Base-by-base conservation (phyloP, 2,113 vertebrate species). In the Piprites chloris region DNA sequence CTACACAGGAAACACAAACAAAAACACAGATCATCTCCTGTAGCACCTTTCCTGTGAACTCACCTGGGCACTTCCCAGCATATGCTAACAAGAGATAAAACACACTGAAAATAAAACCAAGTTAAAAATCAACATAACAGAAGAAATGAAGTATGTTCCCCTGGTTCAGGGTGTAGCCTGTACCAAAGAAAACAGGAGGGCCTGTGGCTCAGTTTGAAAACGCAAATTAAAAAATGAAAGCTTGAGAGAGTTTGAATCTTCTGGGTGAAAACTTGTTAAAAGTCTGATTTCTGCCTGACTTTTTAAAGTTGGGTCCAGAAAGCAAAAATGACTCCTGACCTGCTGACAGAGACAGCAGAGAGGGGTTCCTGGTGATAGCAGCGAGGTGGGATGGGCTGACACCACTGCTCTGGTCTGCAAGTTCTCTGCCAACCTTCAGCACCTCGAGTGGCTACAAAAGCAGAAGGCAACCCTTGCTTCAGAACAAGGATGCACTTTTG, bases 11-110 rank as follows among this genome's bases (percentile, higher is more conserved):
- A 89, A 80, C 33, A 74, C 74, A 92, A 94, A 72, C 53, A 84
- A 37, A 49, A 87, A 83, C 18, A 56, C 83, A 87, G 73, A 76
- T 49, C 21, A 41, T 47, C 67, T 86, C 92, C 87, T 79, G 85
- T 58, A 95, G 89, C 85, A 95, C 89, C 87, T 96, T 97, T 93
- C 89, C 95, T 88, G 65, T 83, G 86, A 97, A 58, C 37, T 24
- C 21, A 17, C 85, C 50, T 81, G 69, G 79, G 66, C 65, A 82
- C 76, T 97, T 96, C 96, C 89, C 90, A 94, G 94, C 71, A 89
- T 12, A 58, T 19, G 49, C 41, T 62, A 96, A 75, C 44, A n/a
- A 88, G 68, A 96, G 96, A 89, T 68, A 66, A 91, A 97, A 61
- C 33, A 42, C 65, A 26, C 56, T 88, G 75, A 96, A 96, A 94